These are phyloP conservation scores for Hippocampus abdominalis DNA, from an alignment of 2,113 vertebrate genomes.

Conservation along the genomic window DNA sequence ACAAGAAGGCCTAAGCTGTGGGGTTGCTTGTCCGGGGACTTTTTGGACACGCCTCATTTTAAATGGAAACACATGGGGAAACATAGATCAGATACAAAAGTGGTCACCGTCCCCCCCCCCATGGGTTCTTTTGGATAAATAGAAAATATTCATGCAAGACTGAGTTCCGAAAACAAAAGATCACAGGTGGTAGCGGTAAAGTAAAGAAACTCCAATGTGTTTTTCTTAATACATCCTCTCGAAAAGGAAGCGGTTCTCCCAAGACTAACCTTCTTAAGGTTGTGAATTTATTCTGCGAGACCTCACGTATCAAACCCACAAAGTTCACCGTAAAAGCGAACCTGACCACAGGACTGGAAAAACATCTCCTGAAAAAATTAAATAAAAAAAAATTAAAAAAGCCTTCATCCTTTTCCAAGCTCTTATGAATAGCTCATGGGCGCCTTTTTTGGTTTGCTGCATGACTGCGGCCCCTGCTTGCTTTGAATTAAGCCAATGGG, in stretches of 20 bases:
- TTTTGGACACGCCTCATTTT: not conserved
- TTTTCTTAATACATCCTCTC: not conserved
- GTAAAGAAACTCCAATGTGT: not conserved
- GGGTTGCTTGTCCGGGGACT: too few relatives aligned
- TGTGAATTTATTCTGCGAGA: not conserved
- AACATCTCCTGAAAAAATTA: not conserved
- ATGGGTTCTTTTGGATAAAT: constrained; percentile 1
- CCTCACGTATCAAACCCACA: not conserved
- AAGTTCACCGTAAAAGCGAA: constrained; percentile 18
- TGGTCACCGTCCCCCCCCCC: not conserved
- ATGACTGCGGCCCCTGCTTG: constrained; percentile 33
- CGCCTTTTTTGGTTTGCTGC: constrained; percentile 20
- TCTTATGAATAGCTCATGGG: constrained; percentile 28
- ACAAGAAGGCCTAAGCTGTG: too few relatives aligned
- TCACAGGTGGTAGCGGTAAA: not conserved
- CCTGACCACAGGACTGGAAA: constrained; percentile 19
- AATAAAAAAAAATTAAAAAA: constrained; percentile 5
- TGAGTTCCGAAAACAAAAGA: not conserved
- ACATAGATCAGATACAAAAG: not conserved
- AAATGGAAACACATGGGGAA: not conserved
- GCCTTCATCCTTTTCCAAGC: constrained; percentile 29
- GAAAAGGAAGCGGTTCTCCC: not conserved
- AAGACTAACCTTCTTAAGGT: not conserved
- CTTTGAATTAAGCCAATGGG: constrained; percentile 51
- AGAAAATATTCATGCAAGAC: not conserved